These are phyloP conservation scores for Adoxophyes honmai DNA, from an alignment of 1,140 invertebrate genomes.

Conservation along the genomic window DNA sequence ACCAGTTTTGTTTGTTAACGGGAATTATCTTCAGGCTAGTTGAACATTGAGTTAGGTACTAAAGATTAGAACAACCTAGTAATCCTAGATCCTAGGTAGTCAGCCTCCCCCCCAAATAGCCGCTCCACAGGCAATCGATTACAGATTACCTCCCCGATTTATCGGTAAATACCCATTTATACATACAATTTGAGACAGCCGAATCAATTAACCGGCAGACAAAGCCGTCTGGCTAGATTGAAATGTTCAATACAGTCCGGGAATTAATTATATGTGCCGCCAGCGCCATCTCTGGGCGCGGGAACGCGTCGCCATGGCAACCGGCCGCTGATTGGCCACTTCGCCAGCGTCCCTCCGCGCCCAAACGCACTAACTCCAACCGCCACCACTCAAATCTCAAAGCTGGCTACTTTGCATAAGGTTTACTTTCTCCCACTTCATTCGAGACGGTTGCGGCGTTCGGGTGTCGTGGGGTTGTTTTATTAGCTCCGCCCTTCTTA, in stretches of 20 bases:
- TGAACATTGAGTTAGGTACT: too few relatives aligned
- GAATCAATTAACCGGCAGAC: conserved; percentile 9
- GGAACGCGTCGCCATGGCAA: conserved; percentile 50
- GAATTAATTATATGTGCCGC: conserved; percentile 5
- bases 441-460: conserved; percentile 29
- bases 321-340: conserved; percentile 69
- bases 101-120: too few relatives aligned
- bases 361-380: conserved; percentile 40
- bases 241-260: conserved; percentile 11
- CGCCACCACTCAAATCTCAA: conserved; percentile 38
- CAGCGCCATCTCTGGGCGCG: conserved; percentile 53
- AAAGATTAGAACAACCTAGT: too few relatives aligned
- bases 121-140: conserved; percentile 4
- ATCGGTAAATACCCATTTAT: conserved; percentile 1
- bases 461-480: conserved; percentile 24
- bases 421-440: conserved; percentile 37
- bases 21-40: conserved; percentile 14
- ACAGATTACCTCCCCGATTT: background rate
- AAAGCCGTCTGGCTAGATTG: conserved; percentile 7
- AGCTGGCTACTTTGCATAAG: conserved; percentile 31
- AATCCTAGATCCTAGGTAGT: too few relatives aligned
- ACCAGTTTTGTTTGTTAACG: too few relatives aligned
- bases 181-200: conserved; percentile 6
- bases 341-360: conserved; percentile 22
- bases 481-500: conserved; percentile 65